A percentile compares a stretch with the other conserved stretches of the same genome.
These are phyloP conservation scores for Poeciliopsis gracilis DNA, from an alignment of 2,797 vertebrate genomes.

Conservation along the genomic window DNA sequence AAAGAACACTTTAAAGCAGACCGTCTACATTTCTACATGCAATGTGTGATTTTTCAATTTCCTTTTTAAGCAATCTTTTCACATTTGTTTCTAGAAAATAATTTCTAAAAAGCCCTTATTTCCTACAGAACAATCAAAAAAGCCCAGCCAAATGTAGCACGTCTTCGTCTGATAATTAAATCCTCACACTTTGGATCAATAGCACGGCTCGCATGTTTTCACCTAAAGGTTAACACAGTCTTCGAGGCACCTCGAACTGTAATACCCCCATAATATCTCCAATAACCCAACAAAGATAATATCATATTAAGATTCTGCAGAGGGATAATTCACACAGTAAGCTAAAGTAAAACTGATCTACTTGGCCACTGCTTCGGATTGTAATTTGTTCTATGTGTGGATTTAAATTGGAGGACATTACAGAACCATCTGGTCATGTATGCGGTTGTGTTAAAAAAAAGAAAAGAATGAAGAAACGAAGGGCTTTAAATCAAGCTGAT, in stretches of 20 bases:
- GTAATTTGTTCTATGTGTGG: neutral
- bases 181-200: neutral
- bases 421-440: neutral
- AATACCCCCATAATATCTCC: neutral
- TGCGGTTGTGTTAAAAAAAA: neutral
- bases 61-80: neutral
- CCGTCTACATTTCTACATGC: neutral
- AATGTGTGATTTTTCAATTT: neutral
- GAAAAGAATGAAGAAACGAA: neutral
- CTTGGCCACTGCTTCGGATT: neutral
- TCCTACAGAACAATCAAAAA: neutral
- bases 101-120: neutral
- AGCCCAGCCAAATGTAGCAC: neutral
- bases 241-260: neutral
- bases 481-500: neutral
- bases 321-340: neutral
- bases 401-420: neutral
- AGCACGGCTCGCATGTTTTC: neutral
- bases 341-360: neutral
- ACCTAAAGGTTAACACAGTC: neutral
- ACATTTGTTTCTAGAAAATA: neutral
- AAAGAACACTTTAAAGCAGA: neutral
- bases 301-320: neutral
- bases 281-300: neutral
- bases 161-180: neutral